Evolutionary conservation across 2,797 vertebrate species (phyloP).

Genomic region (Geotrypetes seraphini): DNA sequence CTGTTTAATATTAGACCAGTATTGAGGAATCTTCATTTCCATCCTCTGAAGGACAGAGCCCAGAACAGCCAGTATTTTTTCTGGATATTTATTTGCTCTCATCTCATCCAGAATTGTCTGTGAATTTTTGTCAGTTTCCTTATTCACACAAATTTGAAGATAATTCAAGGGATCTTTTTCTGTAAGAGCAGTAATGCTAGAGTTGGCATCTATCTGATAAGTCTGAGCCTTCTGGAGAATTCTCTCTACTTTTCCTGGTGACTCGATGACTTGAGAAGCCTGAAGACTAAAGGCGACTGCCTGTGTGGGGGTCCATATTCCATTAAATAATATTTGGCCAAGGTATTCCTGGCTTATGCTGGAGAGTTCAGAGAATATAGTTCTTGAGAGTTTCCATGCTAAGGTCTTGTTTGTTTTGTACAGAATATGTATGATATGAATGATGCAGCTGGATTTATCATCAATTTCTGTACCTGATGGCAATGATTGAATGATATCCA

Average conservation of each 20-base stretch:
- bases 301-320: conserved; percentile 16
- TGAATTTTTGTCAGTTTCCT: conserved; percentile 11
- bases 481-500: neutral
- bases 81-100: conserved; percentile 1
- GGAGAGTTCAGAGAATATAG: conserved; percentile 6
- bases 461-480: neutral
- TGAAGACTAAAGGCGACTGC: conserved; percentile 9
- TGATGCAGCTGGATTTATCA: conserved; percentile 5
- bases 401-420: conserved; percentile 4
- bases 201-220: neutral
- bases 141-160: neutral
- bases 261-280: neutral
- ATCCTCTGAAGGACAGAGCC: conserved; percentile 10
- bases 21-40: conserved; percentile 1
- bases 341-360: neutral
- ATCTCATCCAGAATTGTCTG: conserved; percentile 13
- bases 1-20: no score
- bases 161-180: conserved; percentile 1
- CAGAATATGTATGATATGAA: conserved; percentile 4
- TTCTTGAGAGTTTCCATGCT: conserved; percentile 1
- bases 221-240: conserved; percentile 18
- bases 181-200: neutral
- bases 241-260: neutral
- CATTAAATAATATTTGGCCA: conserved; percentile 17
- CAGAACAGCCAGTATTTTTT: neutral